Evolutionary conservation across 2,113 vertebrate species (phyloP).

Genomic region (rabbit (Oryctolagus cuniculus)): DNA sequence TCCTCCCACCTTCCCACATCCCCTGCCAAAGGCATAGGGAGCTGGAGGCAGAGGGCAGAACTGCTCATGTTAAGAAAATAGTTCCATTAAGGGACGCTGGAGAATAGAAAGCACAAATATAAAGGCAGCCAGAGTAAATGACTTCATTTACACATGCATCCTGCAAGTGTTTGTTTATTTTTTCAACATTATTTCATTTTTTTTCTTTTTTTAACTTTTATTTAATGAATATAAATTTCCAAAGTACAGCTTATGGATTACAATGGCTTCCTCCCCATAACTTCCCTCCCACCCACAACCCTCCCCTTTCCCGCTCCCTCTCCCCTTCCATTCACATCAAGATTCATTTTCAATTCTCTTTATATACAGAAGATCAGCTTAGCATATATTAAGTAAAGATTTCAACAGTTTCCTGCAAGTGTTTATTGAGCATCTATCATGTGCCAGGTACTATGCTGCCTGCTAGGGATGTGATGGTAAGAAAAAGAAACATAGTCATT

Average conservation of each 20-base stretch:
- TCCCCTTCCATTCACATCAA: too few species aligned
- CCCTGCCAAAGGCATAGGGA: background rate
- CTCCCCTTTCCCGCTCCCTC: too few species aligned
- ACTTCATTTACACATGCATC: background rate
- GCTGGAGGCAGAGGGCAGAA: constrained; percentile 27
- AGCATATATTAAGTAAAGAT: too few species aligned
- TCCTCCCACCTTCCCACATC: background rate
- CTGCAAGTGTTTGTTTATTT: constrained; percentile 19
- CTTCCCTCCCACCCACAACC: too few species aligned
- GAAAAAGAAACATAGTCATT: background rate
- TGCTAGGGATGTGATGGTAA: background rate
- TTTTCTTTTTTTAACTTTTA: too few species aligned
- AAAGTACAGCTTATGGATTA: too few species aligned
- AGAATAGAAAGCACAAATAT: constrained; percentile 35
- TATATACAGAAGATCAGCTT: too few species aligned
- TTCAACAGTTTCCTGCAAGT: constrained; percentile 10
- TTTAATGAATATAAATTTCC: too few species aligned
- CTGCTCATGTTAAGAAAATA: constrained; percentile 38
- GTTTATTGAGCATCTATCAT: background rate
- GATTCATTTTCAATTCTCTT: too few species aligned
- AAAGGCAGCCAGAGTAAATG: background rate
- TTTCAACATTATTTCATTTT: too few species aligned
- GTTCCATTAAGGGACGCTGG: constrained; percentile 28
- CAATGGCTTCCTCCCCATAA: too few species aligned
- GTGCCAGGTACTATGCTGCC: background rate